Percentiles rank a stretch among this genome's conserved stretches.
phyloP scores from a whole-genome alignment of 2,888 invertebrate genomes.

The Drosophila melanocephala region DNA sequence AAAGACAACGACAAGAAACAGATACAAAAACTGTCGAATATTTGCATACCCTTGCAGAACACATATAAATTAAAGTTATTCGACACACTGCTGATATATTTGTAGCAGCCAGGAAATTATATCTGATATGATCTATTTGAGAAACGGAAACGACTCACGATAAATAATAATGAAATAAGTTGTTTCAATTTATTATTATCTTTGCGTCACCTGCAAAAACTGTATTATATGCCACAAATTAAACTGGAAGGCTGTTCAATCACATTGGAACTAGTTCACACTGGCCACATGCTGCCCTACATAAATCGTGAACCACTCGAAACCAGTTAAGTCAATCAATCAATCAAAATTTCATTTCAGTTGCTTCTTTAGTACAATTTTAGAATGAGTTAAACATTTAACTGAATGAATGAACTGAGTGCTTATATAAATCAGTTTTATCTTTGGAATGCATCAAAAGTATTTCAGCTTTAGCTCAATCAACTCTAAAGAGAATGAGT shows the following conservation, averaged over 20 bases:
- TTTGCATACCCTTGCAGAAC: background rate
- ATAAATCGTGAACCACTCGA: background rate
- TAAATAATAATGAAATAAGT: slow-evolving; percentile 2
- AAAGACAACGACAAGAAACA: background rate
- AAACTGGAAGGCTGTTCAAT: background rate
- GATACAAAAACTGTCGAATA: background rate
- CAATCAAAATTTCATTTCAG: background rate
- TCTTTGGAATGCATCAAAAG: background rate
- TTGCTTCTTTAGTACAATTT: background rate
- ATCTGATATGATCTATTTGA: background rate
- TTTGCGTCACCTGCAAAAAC: background rate
- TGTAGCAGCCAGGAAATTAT: background rate
- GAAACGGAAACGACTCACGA: background rate
- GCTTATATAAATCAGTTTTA: background rate
- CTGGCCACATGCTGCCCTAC: background rate
- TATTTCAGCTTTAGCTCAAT: background rate
- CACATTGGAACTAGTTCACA: slow-evolving; percentile 6
- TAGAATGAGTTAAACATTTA: background rate
- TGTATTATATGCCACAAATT: background rate
- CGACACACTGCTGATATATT: background rate
- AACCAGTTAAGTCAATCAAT: background rate
- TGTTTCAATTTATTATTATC: slow-evolving; percentile 10
- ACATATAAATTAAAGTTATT: background rate
- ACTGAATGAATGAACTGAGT: background rate
- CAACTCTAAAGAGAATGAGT: background rate